Conservation (phyloP, 2,888 invertebrate species). For the Orthosia gracilis region DNA sequence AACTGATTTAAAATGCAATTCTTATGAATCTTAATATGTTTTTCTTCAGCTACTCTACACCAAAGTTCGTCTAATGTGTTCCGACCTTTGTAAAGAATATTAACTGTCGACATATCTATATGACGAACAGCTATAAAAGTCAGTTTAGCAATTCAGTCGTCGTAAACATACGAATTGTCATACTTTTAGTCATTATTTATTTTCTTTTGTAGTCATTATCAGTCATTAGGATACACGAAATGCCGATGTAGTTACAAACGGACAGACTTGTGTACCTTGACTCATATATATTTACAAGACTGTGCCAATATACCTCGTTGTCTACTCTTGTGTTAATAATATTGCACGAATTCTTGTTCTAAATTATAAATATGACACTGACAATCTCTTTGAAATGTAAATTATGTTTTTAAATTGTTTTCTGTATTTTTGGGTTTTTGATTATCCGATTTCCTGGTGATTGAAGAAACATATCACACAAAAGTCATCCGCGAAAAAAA, state of each 20-base stretch:
- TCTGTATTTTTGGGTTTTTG: constrained; percentile 16
- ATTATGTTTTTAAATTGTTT: constrained; percentile 33
- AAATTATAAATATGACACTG: constrained; percentile 50
- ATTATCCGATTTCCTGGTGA: background rate
- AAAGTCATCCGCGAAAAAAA: background rate
- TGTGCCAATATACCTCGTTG: constrained; percentile 59
- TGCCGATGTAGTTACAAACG: constrained; percentile 57
- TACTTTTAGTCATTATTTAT: constrained; percentile 62
- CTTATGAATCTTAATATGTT: background rate
- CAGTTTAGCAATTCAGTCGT: constrained; percentile 53
- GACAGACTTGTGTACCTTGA: constrained; percentile 60
- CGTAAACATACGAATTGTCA: constrained; percentile 61
- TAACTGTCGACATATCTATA: constrained; percentile 55
- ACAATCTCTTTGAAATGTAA: constrained; percentile 40
- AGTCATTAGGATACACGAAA: constrained; percentile 63
- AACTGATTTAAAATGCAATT: background rate
- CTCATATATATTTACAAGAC: constrained; percentile 45
- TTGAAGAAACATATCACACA: background rate
- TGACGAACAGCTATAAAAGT: constrained; percentile 57
- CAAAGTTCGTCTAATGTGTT: constrained; percentile 18
- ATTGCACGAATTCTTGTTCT: constrained; percentile 39
- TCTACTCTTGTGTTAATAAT: constrained; percentile 35
- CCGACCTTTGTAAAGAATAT: constrained; percentile 27
- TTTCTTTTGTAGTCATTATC: constrained; percentile 68
- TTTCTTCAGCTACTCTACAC: constrained; percentile 10